Base-by-base conservation (phyloP, 23 tunicate genomes). In the Corella eumyota region DNA sequence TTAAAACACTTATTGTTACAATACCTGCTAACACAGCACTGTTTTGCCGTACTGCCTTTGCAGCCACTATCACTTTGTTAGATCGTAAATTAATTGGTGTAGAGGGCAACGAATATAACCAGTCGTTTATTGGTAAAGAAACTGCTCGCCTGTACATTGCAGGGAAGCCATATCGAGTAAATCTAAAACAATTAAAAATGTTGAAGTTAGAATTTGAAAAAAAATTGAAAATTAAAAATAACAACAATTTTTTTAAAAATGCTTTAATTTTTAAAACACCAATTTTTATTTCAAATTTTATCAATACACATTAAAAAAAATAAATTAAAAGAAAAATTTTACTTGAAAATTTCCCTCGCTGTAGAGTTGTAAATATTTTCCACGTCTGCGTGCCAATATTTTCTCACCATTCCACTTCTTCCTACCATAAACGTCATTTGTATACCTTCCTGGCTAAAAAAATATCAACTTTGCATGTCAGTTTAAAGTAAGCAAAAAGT, bases 91-190 rank as follows among this genome's bases (percentile, higher is more conserved):
- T 36, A 7, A 38, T 7, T 24, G 21, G 13, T 40, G 40, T 31
- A 2, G 47, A 13, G 34, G 66, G 62, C 3, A 71, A 31, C 5
- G 69, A 23, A 37, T 71, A 71, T 11, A 81, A 22, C 74, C 79
- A 81, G 0, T 28, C 50, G 13, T 59, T 64, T 0, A 40, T 34
- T 2, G 79, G 69, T 45, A 65, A 66, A 44, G 63, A 62, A 0
- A 54, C 90, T 3, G 90, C 47, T 30, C 90, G 90, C 4, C 74
- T 68, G 56, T 81, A 81, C 47, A 81, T 75, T 23, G 47, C 50
- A 3, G 90, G 90, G 54, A 63, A 81, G 9, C 40, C 70, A 26
- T 44, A 33, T 0, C 69, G 72, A 45, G 30, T 76, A 64, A 70
- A 79, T 47, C 88, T 79, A 31, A 28, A 51, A 55, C 28, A 31